Evolutionary conservation across 2,113 vertebrate genomes (phyloP).

Genomic region (Thunnus maccoyii): DNA sequence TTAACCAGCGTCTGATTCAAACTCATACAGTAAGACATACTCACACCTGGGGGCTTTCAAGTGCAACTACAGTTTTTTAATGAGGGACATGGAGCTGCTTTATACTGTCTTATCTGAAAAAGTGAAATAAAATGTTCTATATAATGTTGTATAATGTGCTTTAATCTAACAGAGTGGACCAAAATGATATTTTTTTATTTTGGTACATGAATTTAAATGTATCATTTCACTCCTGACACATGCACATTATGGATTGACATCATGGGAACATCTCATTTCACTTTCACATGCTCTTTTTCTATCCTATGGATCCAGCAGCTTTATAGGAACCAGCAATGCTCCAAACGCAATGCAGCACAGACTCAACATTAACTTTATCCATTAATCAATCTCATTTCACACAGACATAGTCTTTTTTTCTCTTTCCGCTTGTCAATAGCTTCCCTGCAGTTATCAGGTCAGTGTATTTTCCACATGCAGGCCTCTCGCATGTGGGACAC

Average conservation of each 20-base stretch:
- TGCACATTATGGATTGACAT: neutral
- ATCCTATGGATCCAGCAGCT: conserved; percentile 10
- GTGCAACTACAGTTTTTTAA: conserved; percentile 2
- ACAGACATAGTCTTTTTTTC: neutral
- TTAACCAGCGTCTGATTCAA: neutral
- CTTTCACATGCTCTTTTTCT: neutral
- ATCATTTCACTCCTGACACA: neutral
- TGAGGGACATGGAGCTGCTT: too few species aligned
- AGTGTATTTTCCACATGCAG: conserved; percentile 61
- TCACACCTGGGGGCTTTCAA: conserved; percentile 4
- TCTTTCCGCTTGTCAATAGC: conserved; percentile 72
- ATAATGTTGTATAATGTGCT: too few species aligned
- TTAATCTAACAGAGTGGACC: too few species aligned
- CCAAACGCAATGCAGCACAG: neutral
- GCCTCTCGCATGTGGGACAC: conserved; percentile 57
- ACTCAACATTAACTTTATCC: conserved; percentile 13
- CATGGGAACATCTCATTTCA: neutral
- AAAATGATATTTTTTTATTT: too few species aligned
- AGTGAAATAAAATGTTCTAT: too few species aligned
- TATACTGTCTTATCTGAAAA: too few species aligned
- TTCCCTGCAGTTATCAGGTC: conserved; percentile 57
- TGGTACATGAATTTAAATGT: too few species aligned
- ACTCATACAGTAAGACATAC: neutral
- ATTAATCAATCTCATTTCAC: conserved; percentile 63
- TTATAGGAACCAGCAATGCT: neutral